Base-by-base conservation (phyloP, 2,113 vertebrate genomes). In the Petroica traversi region DNA sequence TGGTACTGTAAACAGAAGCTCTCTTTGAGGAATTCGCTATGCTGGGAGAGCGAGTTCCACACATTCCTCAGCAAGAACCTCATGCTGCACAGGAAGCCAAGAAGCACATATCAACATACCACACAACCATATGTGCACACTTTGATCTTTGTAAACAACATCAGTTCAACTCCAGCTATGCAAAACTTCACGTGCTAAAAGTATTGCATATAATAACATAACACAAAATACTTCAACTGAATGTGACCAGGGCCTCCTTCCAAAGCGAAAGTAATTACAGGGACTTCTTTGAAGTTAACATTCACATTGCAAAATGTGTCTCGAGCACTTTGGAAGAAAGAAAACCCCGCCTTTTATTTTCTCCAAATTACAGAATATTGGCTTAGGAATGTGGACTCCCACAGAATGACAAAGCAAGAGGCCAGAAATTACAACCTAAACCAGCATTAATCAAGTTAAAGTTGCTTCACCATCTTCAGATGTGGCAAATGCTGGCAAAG, bases 1-100 rank as follows among this genome's bases (percentile, higher is more conserved):
- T 84, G 85, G 95, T 85, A 71, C 81, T 94, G 82, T 84, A 95
- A 97, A 97, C 89, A 97, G 92, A 96, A 95, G 81, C 89, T 91
- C 91, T 85, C 91, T 93, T 91, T 84, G 68, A 95, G 88, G 95
- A 96, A 96, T 94, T 88, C 9, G 12, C 64, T 96, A 46, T 26
- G 83, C 91, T 48, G 84, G 82, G 54, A 93, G 64, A 92, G 34
- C 0, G 1, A 93, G 95, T 95, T 96, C 93, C 96, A 92, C 80
- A 40, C 96, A 96, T 97, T 97, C 96, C 91, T 96, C 58, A 89
- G 68, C 73, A 79, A 95, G 80, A 96, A 66, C 46, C 83, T 96
- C 95, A 95, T 69, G 63, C 64, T 41, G 62, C 64, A 78, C 86
- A 91, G 92, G 92, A 96, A 92, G 91, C 92, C 92, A 96, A 94